Base-by-base conservation (phyloP, 2,888 invertebrate genomes). In the Drosophila longiperda region DNA sequence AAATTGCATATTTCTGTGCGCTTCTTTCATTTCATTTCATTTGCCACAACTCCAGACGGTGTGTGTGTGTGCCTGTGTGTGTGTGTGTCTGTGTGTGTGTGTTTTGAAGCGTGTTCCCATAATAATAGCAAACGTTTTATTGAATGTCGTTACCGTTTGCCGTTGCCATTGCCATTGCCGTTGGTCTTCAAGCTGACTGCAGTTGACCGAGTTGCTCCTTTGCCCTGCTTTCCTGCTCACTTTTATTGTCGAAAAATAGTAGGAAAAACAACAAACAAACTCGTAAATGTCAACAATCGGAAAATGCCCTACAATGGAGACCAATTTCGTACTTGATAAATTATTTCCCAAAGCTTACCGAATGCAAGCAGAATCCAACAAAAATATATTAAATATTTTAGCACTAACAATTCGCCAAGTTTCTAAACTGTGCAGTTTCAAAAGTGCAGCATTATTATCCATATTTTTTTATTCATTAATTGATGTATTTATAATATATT, bases 1-100 rank as follows among this genome's bases (percentile, higher is more conserved):
- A 80, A 89, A 89, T 87, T 86, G 89, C 89, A 89, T 89, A 89
- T 85, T 85, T 89, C 87, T 73, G 80, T 85, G 75, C 80, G 78
- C 82, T 85, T 84, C 87, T 73, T 75, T 75, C 69, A 63, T 80
- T 81, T 81, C 82, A 82, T 83, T 82, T 73, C 75, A 73, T 75
- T 83, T 83, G 55, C 49, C 69, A 8, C 32, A 71, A 54, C 53
- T 67, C 40, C 67, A 59, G 52, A 64, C 50, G 55, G 32, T 63
- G 60, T 66, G 17, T 60, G 49, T 15, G 34, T 32, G 29, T 54
- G 23, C n/a, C n/a, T 42, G n/a, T 33, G 48, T 62, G 61, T 65
- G 9, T 61, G 15, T 29, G 42, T 54, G 11, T 15, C 15, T 49
- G 23, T 53, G 2, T 15, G 17, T 52, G n/a, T 49, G 49, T 50